Base-by-base conservation (phyloP, 2,113 vertebrate species). In the Megaleporinus macrocephalus region DNA sequence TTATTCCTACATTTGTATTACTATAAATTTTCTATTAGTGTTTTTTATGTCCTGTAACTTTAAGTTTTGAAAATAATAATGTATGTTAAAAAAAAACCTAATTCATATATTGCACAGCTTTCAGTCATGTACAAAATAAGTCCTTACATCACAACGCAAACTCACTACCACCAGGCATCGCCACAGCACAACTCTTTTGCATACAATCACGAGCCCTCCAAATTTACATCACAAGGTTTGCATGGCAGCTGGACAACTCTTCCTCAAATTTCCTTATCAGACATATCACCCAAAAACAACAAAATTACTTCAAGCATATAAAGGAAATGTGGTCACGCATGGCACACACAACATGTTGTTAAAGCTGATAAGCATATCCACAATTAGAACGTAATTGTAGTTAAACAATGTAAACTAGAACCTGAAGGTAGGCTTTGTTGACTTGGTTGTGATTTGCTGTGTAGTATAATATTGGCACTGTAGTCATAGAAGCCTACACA, bases 231-330 rank as follows among this genome's bases (percentile, higher is more conserved):
- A 15, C 59, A 61, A 36, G 10, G 16, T 75, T 75, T 75, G 73
- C 73, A 75, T 75, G 29, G 73, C 30, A 61, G 53, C 73, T 55
- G 53, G 15, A 20, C 29, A 74, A 55, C 18, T 24, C 29, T 36
- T 75, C 53, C 73, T 14, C 30, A 33, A 12, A 59, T 75, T 57
- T 61, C 49, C 62, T 83, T 83, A 65, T 62, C 74, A 72, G 61
- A 62, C 62, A 77, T 53, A 72, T 83, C 26, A 70, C 15, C 69
- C 80, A 76, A 47, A 70, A 59, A 73, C 76, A 73, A 30, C 16
- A 36, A 30, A 73, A 73, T 9, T 18, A 18, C 27, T 7, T 3
- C 29, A 57, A 36, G 27, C 1, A 75, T 11, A 59, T 36, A 30
- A 55, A 55, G 12, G 73, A 57, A 57, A 14, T 22, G 51, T 59